A percentile compares a stretch with the other conserved stretches of the same genome.
These are phyloP conservation scores for Caenorhabditis zanzibari DNA, from an alignment of 2,888 invertebrate genomes.

Conservation along the genomic window DNA sequence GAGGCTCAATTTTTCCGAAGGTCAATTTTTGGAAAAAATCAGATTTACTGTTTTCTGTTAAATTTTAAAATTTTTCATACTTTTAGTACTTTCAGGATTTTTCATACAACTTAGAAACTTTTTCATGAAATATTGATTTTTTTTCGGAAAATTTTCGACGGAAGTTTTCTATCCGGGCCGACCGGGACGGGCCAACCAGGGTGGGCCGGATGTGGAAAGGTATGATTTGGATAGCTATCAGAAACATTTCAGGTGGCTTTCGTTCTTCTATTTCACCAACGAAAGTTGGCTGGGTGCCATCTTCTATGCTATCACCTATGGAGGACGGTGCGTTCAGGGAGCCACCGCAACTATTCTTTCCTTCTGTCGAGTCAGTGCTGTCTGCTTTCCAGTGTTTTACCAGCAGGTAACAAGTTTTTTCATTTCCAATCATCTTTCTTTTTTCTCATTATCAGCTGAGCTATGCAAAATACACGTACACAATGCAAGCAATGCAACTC, in stretches of 20 bases:
- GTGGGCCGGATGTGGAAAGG: no score
- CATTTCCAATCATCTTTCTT: neutral
- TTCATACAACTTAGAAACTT: no score
- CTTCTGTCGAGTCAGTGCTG: constrained; percentile 53
- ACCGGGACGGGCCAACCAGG: no score
- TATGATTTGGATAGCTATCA: no score
- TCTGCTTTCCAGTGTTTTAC: constrained; percentile 56
- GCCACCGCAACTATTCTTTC: constrained; percentile 55
- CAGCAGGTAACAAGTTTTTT: constrained; percentile 24
- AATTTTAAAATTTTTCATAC: no score
- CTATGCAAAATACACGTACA: constrained; percentile 27
- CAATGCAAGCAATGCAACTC: constrained; percentile 53
- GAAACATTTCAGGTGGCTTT: constrained; percentile 38
- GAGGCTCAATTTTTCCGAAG: no score
- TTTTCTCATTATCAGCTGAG: constrained; percentile 21
- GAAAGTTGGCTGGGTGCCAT: constrained; percentile 40
- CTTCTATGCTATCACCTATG: constrained; percentile 49
- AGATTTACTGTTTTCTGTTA: no score
- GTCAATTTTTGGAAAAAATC: no score
- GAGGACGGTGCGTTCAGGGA: constrained; percentile 57
- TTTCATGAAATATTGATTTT: no score
- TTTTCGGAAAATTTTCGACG: no score
- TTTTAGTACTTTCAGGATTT: no score
- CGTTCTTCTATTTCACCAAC: constrained; percentile 32
- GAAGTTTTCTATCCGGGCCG: no score